Conservation (phyloP, 2,113 vertebrate species). For the Labeo rohita region DNA sequence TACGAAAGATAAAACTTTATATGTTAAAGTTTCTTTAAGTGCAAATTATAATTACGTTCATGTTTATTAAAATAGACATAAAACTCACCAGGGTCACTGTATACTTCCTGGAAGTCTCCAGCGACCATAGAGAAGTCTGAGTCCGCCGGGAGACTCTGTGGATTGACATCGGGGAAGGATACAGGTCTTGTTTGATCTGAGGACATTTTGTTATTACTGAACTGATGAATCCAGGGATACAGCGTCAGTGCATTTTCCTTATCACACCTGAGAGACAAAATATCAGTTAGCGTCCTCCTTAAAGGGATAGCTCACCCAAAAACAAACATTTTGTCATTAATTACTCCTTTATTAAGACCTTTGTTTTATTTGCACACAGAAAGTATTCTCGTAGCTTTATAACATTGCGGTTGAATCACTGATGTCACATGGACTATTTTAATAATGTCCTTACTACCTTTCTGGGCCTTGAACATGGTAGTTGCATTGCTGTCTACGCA, state of each 20-base stretch:
- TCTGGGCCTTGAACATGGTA: too few species aligned
- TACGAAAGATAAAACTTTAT: neutral
- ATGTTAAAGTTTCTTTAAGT: neutral
- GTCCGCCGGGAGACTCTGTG: constrained; percentile 87
- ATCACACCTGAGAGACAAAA: constrained; percentile 85
- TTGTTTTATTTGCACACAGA: too few species aligned
- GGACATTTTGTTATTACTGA: constrained; percentile 96
- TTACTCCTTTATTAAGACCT: too few species aligned
- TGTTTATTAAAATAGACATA: neutral
- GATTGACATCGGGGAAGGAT: constrained; percentile 93
- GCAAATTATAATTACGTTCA: neutral
- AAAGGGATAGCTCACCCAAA: too few species aligned
- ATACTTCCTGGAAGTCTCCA: constrained; percentile 97
- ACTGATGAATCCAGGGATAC: constrained; percentile 99
- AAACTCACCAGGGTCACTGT: constrained; percentile 87
- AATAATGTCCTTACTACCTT: too few species aligned
- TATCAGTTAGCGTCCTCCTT: neutral
- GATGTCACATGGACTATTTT: too few species aligned
- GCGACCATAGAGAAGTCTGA: constrained; percentile 99
- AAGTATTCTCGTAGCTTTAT: too few species aligned
- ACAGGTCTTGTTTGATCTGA: constrained; percentile 92
- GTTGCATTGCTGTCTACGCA: too few species aligned
- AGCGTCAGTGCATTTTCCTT: constrained; percentile 88
- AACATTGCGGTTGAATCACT: too few species aligned
- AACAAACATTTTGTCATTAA: too few species aligned